Evolutionary conservation across 2,797 vertebrate species (phyloP).

Genomic region (Neosilurus hyrtlii): DNA sequence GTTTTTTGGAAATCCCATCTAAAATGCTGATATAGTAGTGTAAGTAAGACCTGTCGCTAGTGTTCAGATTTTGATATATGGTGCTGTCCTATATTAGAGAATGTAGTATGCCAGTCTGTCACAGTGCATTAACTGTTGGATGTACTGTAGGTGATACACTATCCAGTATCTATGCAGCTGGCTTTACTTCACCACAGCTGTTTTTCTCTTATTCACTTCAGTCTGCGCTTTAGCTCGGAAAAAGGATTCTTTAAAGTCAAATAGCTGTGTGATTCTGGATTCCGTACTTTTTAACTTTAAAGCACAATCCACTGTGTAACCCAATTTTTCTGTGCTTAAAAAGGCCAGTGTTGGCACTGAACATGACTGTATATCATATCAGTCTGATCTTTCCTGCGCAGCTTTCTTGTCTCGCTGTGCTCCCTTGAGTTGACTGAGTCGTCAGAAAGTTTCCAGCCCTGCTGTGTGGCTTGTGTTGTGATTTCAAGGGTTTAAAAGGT

Average conservation of each 20-base stretch:
- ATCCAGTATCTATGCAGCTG: not conserved
- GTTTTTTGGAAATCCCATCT: not conserved
- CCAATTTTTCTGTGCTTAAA: not conserved
- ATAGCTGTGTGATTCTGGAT: no score
- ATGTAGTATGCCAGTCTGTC: not conserved
- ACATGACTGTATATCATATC: constrained; percentile 5
- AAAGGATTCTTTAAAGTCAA: not conserved
- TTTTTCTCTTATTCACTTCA: not conserved
- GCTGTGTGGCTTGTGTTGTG: not conserved
- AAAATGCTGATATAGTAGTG: not conserved
- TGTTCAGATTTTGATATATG: not conserved
- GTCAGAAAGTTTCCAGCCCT: constrained; percentile 18
- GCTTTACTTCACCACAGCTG: not conserved
- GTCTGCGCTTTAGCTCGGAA: not conserved
- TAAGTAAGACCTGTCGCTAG: not conserved
- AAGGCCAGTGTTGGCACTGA: not conserved
- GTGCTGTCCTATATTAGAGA: not conserved
- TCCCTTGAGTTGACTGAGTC: constrained; percentile 6
- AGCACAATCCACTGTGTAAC: not conserved
- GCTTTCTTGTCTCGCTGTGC: not conserved
- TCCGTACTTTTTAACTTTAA: not conserved
- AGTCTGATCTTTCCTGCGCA: not conserved
- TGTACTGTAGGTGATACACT: not conserved
- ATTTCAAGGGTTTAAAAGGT: constrained; percentile 19
- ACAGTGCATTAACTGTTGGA: no score